These are phyloP conservation scores for Limenitis camilla DNA, from an alignment of 2,888 invertebrate species.

Conservation along the genomic window DNA sequence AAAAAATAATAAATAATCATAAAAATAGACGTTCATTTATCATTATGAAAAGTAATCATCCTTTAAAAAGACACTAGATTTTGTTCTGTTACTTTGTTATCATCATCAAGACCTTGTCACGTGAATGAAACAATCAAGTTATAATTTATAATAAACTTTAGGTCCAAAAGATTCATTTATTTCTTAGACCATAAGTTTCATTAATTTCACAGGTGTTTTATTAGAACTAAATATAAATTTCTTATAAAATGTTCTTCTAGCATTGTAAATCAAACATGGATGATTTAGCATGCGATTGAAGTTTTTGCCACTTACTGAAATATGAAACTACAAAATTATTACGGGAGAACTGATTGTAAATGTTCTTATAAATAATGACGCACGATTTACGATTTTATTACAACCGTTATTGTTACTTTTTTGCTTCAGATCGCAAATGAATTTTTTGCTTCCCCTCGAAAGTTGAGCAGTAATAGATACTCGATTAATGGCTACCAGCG, in stretches of 20 bases:
- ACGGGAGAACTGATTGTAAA: constrained; percentile 22
- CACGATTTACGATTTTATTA: constrained; percentile 34
- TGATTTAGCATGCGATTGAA: constrained; percentile 19
- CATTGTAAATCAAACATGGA: constrained; percentile 5
- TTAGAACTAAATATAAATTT: constrained; percentile 1
- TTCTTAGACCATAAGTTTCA: background rate
- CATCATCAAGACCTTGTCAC: background rate
- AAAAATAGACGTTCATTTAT: too few relatives aligned
- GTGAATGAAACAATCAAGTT: background rate
- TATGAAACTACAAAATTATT: constrained; percentile 26
- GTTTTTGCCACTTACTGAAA: constrained; percentile 25
- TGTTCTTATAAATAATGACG: constrained; percentile 27
- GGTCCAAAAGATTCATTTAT: constrained; percentile 9
- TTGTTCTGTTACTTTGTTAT: background rate
- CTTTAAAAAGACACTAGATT: too few relatives aligned
- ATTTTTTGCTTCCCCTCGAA: constrained; percentile 28
- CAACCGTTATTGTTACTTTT: constrained; percentile 30
- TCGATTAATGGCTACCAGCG: constrained; percentile 3
- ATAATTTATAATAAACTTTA: constrained; percentile 1
- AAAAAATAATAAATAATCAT: too few relatives aligned
- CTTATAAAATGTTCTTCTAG: background rate
- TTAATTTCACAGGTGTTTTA: constrained; percentile 19
- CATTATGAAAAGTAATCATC: too few relatives aligned
- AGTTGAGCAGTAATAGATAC: background rate
- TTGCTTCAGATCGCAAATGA: constrained; percentile 29